Base-by-base conservation (phyloP, 1,140 invertebrate genomes). In the Drosophila orena region DNA sequence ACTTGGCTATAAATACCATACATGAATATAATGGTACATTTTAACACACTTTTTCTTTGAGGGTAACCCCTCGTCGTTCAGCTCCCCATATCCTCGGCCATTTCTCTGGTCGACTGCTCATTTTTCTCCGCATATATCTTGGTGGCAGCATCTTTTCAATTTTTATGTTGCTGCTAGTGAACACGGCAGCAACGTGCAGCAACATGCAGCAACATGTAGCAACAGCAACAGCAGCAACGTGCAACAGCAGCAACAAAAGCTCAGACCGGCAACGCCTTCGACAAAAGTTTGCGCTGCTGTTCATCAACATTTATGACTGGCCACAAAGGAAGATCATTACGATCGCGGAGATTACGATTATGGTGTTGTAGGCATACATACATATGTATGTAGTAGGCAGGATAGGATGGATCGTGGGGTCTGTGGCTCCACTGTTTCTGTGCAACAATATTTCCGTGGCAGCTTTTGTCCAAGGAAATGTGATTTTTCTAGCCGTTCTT, bases 231-330 rank as follows among this genome's bases (percentile, higher is more conserved):
- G 59, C 80, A 84, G 44, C 54, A 81, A 42, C 27, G 27, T 30
- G n/a, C 62, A 40, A 38, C 52, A 24, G 10, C 70, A 71, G 59
- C 73, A 88, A 81, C 78, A 88, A 88, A 85, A 86, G 81, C 77
- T 60, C 78, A 76, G 27, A 49, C 49, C 43, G 68, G 83, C 61
- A 86, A 88, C 83, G 83, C 83, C 83, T 83, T 79, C 77, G 65
- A 88, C 74, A 88, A 71, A 83, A 88, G 84, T 83, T 88, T 68
- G 84, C 84, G 72, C 84, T 89, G 83, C 83, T 83, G 83, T 83
- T 86, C 84, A 86, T 88, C 83, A 86, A 88, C 84, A 86, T 86
- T 88, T 88, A 88, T 79, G 83, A 88, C 79, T 88, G 69, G 69
- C 84, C 74, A 80, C 56, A 62, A 66, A 70, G 55, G 80, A 75